phyloP scores from a whole-genome alignment of 2,888 invertebrate species.

The Hartigia nigra region DNA sequence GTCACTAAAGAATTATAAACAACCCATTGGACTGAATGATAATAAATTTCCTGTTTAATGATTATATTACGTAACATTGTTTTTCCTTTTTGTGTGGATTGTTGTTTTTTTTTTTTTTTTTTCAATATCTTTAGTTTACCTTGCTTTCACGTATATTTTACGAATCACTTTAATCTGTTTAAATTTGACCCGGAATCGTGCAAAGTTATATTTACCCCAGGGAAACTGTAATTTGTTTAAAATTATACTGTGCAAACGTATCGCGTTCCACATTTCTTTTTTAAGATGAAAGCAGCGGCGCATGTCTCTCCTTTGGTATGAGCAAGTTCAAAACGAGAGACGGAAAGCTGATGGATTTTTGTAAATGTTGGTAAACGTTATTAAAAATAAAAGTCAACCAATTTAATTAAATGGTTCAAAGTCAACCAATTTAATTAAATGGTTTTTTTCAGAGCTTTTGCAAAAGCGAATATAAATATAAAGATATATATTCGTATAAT shows the following conservation, averaged over 20 bases:
- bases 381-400: no score
- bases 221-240: constrained; percentile 45
- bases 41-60: neutral
- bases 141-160: neutral
- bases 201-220: constrained; percentile 15
- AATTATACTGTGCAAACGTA: constrained; percentile 42
- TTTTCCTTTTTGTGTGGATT: neutral
- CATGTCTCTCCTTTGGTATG: neutral
- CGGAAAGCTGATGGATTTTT: neutral
- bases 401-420: no score
- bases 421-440: no score
- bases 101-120: neutral
- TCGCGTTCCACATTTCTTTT: constrained; percentile 32
- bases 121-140: neutral
- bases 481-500: neutral
- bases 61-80: neutral
- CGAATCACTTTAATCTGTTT: constrained; percentile 34
- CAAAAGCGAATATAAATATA: neutral
- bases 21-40: neutral
- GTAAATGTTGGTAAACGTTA: neutral
- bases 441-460: no score
- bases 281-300: neutral
- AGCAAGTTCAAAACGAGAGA: neutral
- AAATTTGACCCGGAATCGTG: constrained; percentile 28
- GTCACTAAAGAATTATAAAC: neutral